Base-by-base conservation (phyloP, 2,888 invertebrate species). In the Meganola albula region DNA sequence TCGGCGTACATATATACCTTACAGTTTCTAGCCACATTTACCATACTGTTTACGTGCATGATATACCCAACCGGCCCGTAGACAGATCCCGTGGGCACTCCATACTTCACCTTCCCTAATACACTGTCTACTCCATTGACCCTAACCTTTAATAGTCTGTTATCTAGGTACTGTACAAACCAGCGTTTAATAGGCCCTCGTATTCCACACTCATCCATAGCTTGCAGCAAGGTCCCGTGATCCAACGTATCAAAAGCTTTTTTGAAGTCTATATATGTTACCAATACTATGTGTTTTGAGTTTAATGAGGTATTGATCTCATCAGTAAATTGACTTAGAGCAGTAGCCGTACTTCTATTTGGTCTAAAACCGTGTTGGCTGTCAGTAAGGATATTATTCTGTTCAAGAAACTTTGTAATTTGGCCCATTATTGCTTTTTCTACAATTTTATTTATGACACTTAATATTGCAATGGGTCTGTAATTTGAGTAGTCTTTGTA, bases 401-500 rank as follows among this genome's bases (percentile, higher is more conserved):
- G 14, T 10, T 14, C 14, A 9, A 34, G 9, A 8, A 34, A 28
- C 11, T 4, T 4, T 29, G 14, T 26, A 7, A 34, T 9, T 20
- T 34, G 34, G 8, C 8, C 12, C 10, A 29, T 11, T 12, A 24
- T 12, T 3, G 9, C 5, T 11, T 27, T 27, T 18, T 21, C 27
- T 2, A 29, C 22, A 10, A 29, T 23, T 23, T 29, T 29, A 23
- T 29, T n/a, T n/a, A n/a, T n/a, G n/a, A n/a, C n/a, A n/a, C n/a
- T n/a, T n/a, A n/a, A n/a, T n/a, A n/a, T n/a, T 29, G 31, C 31
- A 26, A 31, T 31, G n/a, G 31, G 31, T 14, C 31, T 21, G 9
- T 31, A 31, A 12, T 31, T 31, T 12, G 21, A 13, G 22, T 31
- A 31, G 26, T 31, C 31, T 20, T 5, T 22, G 14, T 26, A 26